These are phyloP conservation scores for Antennarius maculatus DNA, from an alignment of 2,797 vertebrate genomes.

Conservation along the genomic window DNA sequence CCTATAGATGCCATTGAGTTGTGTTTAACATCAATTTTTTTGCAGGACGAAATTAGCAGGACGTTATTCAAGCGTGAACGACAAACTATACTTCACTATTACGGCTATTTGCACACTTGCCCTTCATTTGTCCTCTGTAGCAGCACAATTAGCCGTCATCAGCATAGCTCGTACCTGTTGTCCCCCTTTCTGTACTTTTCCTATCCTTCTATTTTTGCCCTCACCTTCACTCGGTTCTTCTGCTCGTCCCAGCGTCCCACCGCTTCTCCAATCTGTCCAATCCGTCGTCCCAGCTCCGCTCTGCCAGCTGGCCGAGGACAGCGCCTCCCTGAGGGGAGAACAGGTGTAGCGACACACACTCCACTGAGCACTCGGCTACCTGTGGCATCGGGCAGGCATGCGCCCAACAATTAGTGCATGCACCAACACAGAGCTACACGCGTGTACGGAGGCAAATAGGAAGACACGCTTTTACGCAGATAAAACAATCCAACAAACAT, in stretches of 20 bases:
- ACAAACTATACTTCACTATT: not conserved
- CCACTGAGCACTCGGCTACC: constrained; percentile 75
- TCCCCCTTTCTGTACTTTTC: constrained; percentile 58
- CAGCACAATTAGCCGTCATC: constrained; percentile 10
- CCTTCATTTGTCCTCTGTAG: constrained; percentile 28
- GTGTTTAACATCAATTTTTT: not conserved
- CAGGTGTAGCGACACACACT: constrained; percentile 79
- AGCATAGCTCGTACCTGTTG: constrained; percentile 9
- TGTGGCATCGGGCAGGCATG: constrained; percentile 68
- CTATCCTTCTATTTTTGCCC: constrained; percentile 58
- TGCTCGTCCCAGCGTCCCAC: constrained; percentile 67
- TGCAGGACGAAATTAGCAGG: too few species aligned
- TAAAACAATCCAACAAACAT: not conserved
- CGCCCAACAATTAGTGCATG: constrained; percentile 44
- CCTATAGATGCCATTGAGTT: not conserved
- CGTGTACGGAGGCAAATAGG: not conserved
- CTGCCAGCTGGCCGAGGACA: constrained; percentile 76
- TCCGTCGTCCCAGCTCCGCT: constrained; percentile 55
- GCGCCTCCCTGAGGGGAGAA: constrained; percentile 74
- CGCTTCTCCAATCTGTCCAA: constrained; percentile 77
- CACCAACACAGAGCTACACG: not conserved
- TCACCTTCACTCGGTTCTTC: constrained; percentile 73
- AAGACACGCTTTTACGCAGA: not conserved
- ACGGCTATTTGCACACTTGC: not conserved
- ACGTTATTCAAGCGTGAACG: not conserved